A percentile compares a stretch with the other conserved stretches of the same genome.
These are phyloP conservation scores for Hylaeus volcanicus DNA, from an alignment of 1,140 invertebrate species.

Conservation along the genomic window DNA sequence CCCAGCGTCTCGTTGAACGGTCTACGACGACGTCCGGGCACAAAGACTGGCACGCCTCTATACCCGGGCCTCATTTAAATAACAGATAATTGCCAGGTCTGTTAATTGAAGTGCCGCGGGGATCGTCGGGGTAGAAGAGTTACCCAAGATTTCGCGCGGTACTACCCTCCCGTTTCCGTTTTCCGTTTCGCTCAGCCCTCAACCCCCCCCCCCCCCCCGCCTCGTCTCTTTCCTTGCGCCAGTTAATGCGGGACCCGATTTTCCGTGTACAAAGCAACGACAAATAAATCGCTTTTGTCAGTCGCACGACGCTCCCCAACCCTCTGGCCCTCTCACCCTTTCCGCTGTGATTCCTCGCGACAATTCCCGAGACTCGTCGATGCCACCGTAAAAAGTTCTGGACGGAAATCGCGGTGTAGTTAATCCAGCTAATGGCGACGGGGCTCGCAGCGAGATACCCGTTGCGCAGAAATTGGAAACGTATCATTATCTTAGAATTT, in stretches of 20 bases:
- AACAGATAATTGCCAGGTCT: conserved; percentile 77
- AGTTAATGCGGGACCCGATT: conserved; percentile 40
- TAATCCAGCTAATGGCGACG: conserved; percentile 43
- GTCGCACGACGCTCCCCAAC: neutral
- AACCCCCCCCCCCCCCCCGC: neutral
- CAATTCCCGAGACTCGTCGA: conserved; percentile 15
- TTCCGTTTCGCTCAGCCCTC: neutral
- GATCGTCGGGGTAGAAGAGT: conserved; percentile 69
- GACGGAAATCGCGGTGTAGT: conserved; percentile 23
- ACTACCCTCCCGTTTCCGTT: conserved; percentile 45
- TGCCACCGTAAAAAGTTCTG: conserved; percentile 13
- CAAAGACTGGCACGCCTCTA: conserved; percentile 65
- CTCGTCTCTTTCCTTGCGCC: neutral
- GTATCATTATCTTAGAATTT: conserved; percentile 42
- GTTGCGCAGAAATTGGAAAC: conserved; percentile 48
- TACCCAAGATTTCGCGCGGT: conserved; percentile 71
- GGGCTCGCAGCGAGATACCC: conserved; percentile 22
- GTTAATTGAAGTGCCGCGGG: conserved; percentile 76
- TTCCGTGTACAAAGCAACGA: conserved; percentile 21
- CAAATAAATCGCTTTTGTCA: conserved; percentile 55
- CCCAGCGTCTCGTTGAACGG: conserved; percentile 8
- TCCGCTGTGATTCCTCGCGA: conserved; percentile 2
- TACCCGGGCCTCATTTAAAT: conserved; percentile 74
- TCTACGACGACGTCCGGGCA: conserved; percentile 53
- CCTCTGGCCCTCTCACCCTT: too few relatives aligned